A percentile compares a stretch with the other conserved stretches of the same genome.
Evolutionary conservation across 2,888 invertebrate genomes (phyloP).

Genomic region (Drosophila leonis): DNA sequence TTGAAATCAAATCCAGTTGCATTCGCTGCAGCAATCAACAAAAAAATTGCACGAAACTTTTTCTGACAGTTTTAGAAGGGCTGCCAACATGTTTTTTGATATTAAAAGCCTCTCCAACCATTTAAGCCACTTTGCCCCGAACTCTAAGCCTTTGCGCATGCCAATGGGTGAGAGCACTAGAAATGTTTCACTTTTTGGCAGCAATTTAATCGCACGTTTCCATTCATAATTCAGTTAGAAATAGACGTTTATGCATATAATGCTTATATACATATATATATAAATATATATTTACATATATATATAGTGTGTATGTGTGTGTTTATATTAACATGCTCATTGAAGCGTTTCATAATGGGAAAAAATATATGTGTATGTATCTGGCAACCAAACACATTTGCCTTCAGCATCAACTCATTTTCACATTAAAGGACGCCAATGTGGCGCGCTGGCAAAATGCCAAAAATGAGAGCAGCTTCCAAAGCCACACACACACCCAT

Average conservation of each 20-base stretch:
- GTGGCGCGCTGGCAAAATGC: conserved; percentile 78
- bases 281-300: conserved; percentile 3
- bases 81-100: conserved; percentile 33
- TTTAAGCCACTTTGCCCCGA: conserved; percentile 27
- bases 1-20: conserved; percentile 10
- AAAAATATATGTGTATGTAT: conserved; percentile 32
- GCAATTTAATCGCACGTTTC: conserved; percentile 31
- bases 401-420: conserved; percentile 73
- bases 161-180: conserved; percentile 4
- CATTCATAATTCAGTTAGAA: conserved; percentile 6
- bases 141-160: conserved; percentile 29
- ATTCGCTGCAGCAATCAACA: not conserved
- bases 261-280: conserved; percentile 28
- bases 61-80: conserved; percentile 7
- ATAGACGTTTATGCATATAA: conserved; percentile 26
- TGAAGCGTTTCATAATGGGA: conserved; percentile 76
- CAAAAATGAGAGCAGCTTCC: conserved; percentile 60
- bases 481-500: conserved; percentile 7
- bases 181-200: conserved; percentile 46
- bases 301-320: conserved; percentile 21
- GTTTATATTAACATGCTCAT: conserved; percentile 53
- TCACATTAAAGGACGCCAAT: conserved; percentile 79
- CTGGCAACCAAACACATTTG: conserved; percentile 63
- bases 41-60: not conserved
- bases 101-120: conserved; percentile 36